These are phyloP conservation scores for Phortica variegata DNA, from an alignment of 1,140 invertebrate genomes.

Conservation along the genomic window DNA sequence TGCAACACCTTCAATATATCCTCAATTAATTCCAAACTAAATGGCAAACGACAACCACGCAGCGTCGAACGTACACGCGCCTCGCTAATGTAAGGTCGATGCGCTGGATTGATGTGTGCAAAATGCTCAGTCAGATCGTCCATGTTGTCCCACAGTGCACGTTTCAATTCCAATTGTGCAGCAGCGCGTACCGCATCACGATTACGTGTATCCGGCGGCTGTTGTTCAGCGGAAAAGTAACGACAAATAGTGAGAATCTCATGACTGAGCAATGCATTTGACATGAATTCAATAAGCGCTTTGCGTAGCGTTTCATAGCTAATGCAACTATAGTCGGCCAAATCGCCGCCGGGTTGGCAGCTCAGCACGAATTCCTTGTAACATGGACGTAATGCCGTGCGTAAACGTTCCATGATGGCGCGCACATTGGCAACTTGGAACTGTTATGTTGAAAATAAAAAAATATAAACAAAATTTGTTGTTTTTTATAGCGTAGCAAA, in stretches of 20 bases:
- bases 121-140: conserved; percentile 68
- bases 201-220: conserved; percentile 57
- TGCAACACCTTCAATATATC: conserved; percentile 67
- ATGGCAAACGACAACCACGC: conserved; percentile 66
- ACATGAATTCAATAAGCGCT: conserved; percentile 60
- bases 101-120: conserved; percentile 63
- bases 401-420: conserved; percentile 71
- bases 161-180: conserved; percentile 70
- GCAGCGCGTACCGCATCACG: conserved; percentile 59
- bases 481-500: not conserved
- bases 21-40: conserved; percentile 67
- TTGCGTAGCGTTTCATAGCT: conserved; percentile 62
- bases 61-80: conserved; percentile 64
- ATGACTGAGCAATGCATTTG: conserved; percentile 71
- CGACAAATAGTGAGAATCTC: conserved; percentile 75
- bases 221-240: conserved; percentile 61
- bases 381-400: conserved; percentile 62
- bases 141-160: conserved; percentile 68
- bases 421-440: conserved; percentile 71
- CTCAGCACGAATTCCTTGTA: conserved; percentile 74
- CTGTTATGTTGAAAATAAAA: conserved; percentile 56
- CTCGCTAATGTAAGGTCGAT: conserved; percentile 61
- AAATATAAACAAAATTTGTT: not conserved
- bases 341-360: conserved; percentile 61
- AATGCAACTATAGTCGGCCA: conserved; percentile 26